Conservation (phyloP, 2,797 vertebrate genomes). For the Anguilla obscura region DNA sequence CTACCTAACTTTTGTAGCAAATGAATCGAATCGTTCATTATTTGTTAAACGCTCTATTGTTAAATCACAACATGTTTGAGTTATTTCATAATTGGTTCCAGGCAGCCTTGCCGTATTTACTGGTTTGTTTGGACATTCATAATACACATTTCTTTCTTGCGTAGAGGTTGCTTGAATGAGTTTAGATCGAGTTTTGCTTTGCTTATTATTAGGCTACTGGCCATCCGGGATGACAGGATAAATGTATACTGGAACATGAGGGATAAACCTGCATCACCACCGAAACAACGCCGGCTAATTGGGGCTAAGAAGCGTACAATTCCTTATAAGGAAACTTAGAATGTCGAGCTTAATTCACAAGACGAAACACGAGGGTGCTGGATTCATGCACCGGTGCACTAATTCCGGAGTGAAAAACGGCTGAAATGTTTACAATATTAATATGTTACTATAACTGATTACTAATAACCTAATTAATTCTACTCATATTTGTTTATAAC, state of each 20-base stretch:
- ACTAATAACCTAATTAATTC: not conserved
- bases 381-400: not conserved
- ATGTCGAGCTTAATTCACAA: not conserved
- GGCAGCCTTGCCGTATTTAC: not conserved
- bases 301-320: constrained; percentile 2
- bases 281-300: constrained; percentile 10
- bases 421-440: not conserved
- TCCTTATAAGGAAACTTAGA: constrained; percentile 20
- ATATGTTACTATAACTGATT: not conserved
- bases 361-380: not conserved
- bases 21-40: not conserved
- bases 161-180: not conserved
- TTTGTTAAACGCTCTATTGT: not conserved
- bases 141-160: not conserved
- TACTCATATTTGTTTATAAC: no score
- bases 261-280: not conserved
- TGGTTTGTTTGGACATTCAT: not conserved
- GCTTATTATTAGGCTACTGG: not conserved
- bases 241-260: not conserved
- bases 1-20: not conserved
- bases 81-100: not conserved
- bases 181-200: not conserved
- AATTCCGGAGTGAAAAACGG: not conserved
- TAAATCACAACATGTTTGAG: constrained; percentile 4
- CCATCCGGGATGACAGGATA: not conserved